Evolutionary conservation across 2,113 vertebrate species (phyloP), one percentile per base, ranked within the genome.

Genomic region (Perca fluviatilis): DNA sequence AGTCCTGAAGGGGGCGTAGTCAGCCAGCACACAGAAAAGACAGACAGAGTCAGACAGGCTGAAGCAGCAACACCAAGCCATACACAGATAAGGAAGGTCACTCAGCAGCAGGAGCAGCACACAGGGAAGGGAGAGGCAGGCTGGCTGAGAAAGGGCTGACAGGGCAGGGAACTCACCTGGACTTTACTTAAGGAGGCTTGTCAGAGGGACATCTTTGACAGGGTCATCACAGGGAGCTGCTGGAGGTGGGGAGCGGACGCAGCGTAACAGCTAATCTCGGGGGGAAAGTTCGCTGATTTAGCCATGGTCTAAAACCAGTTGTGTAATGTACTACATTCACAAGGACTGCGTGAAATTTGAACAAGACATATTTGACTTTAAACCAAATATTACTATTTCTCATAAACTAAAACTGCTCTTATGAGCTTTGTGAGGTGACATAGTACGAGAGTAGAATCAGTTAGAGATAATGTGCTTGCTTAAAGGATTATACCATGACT

Each of bases 111-210:
- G 70, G 70, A 81, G 83, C 85, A 88, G 90, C 88, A 92, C 87
- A 90, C 67, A 91, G 78, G 63, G 83, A 77, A 82, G 74, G 72
- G 76, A 83, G 73, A 88, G 75, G 84, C 87, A 86, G 81, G 83
- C 86, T 85, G 85, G 69, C 87, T 86, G 84, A 86, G 27, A 86
- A 71, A 83, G 90, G 61, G 81, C 87, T 86, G 77, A 68, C 86
- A 79, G 85, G 77, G 80, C 82, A 80, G 83, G 79, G 88, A 80
- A 96, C 95, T 96, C 94, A 96, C 95, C 95, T 96, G 94, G 91
- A 85, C 88, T 77, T 89, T 85, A 91, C 85, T 92, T 50, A 92
- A 89, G 84, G 89, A 92, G 85, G 86, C 93, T 89, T 80, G 86
- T 91, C 95, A 93, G 87, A 87, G 88, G 93, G 89, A 89, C 94